Conservation (phyloP, 2,113 vertebrate species). For the Chloebia gouldiae region DNA sequence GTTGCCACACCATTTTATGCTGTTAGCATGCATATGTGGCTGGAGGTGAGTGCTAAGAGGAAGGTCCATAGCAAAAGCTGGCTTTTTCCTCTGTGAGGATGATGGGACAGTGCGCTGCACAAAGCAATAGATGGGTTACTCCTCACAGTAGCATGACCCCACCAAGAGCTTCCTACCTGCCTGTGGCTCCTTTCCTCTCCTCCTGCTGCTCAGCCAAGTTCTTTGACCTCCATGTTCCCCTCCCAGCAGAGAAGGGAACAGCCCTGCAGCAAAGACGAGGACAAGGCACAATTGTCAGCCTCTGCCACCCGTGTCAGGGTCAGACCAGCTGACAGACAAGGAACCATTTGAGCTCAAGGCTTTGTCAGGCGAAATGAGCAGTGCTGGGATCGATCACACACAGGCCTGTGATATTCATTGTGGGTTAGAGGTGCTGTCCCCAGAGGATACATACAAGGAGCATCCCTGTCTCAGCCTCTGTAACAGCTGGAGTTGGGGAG, state of each 20-base stretch:
- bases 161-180: background rate
- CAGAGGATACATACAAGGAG: background rate
- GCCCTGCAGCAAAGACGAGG: background rate
- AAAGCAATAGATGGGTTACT: background rate
- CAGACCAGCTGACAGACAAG: background rate
- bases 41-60: background rate
- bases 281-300: background rate
- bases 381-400: background rate
- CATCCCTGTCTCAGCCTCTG: background rate
- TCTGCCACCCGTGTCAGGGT: background rate
- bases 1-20: background rate
- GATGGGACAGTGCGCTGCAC: background rate
- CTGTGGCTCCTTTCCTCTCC: background rate
- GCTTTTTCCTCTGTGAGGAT: background rate
- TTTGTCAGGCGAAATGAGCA: background rate
- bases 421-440: background rate
- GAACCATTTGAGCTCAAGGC: background rate
- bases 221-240: background rate
- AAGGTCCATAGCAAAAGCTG: background rate
- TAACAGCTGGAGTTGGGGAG: background rate
- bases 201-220: background rate
- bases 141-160: background rate
- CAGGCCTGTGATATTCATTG: background rate
- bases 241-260: background rate
- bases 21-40: fast-evolving